Conservation (phyloP, 2,797 vertebrate species). For the Sebastes taczanowskii region DNA sequence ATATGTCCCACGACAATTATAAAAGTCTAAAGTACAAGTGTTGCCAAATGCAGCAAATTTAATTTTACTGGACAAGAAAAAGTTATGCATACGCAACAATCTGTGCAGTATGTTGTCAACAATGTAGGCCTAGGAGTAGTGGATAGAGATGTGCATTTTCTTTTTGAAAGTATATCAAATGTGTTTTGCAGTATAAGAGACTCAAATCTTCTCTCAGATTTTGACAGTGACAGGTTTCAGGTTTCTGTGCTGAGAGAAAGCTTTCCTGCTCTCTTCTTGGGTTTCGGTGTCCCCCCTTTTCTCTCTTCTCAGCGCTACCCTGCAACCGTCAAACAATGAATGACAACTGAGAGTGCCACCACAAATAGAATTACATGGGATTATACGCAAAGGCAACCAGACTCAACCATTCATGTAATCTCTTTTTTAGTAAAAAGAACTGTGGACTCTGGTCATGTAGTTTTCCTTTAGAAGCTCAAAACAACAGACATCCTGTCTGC, state of each 20-base stretch:
- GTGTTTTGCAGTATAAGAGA: neutral
- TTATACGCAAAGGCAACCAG: slow-evolving; percentile 67
- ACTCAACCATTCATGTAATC: slow-evolving; percentile 72
- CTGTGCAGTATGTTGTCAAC: neutral
- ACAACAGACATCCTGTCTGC: neutral
- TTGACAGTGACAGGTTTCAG: neutral
- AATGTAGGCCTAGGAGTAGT: neutral
- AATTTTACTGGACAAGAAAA: neutral
- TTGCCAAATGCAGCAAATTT: neutral
- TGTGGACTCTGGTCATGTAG: slow-evolving; percentile 1
- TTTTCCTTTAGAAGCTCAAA: slow-evolving; percentile 20
- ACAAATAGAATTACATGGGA: slow-evolving; percentile 78
- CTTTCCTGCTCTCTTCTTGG: slow-evolving; percentile 5
- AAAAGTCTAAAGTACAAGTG: neutral
- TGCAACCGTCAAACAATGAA: slow-evolving; percentile 55
- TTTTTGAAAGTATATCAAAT: neutral
- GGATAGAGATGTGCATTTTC: neutral
- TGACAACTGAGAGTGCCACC: slow-evolving; percentile 60
- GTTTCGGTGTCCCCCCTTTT: slow-evolving; percentile 6
- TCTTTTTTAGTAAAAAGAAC: slow-evolving; percentile 44
- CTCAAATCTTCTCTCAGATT: neutral
- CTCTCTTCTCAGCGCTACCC: slow-evolving; percentile 22
- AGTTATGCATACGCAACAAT: neutral
- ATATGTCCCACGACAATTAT: neutral
- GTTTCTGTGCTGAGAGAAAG: slow-evolving; percentile 15